Evolutionary conservation across 1,140 invertebrate genomes (phyloP).

Genomic region (Chelonus insularis): DNA sequence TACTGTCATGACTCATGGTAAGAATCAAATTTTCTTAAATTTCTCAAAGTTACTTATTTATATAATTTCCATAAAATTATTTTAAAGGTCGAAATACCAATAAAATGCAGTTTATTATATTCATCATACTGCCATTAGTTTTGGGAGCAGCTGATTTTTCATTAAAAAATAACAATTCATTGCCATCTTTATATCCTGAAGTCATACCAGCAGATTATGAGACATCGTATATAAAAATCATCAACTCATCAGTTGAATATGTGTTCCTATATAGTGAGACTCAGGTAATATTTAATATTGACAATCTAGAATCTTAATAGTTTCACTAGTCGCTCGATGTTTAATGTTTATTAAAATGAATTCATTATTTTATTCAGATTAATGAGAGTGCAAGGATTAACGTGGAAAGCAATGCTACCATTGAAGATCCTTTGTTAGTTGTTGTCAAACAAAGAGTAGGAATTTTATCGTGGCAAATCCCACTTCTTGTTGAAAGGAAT

Average conservation of each 20-base stretch:
- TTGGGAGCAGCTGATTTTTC: neutral
- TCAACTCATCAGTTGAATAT: constrained; percentile 43
- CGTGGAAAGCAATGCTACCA: constrained; percentile 52
- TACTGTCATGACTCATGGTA: too few species aligned
- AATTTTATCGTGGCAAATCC: constrained; percentile 65
- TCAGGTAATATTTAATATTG: constrained; percentile 1
- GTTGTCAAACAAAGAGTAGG: constrained; percentile 62
- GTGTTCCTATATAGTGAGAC: constrained; percentile 41
- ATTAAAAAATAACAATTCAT: neutral
- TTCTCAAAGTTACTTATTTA: too few species aligned
- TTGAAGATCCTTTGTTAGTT: constrained; percentile 59
- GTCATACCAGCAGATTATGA: constrained; percentile 33
- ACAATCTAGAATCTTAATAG: too few species aligned
- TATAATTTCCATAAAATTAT: too few species aligned
- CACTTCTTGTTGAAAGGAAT: constrained; percentile 54
- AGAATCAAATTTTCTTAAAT: too few species aligned
- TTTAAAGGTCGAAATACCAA: too few species aligned
- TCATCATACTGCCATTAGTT: too few species aligned
- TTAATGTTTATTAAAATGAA: neutral
- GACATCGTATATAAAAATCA: constrained; percentile 9
- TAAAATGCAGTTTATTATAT: too few species aligned
- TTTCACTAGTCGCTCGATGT: too few species aligned
- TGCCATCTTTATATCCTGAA: constrained; percentile 30
- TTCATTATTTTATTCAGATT: constrained; percentile 24
- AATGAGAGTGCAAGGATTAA: constrained; percentile 50